A percentile compares a stretch with the other conserved stretches of the same genome.
Conservation (phyloP, 2,113 vertebrate genomes). For the Onychostoma macrolepis region DNA sequence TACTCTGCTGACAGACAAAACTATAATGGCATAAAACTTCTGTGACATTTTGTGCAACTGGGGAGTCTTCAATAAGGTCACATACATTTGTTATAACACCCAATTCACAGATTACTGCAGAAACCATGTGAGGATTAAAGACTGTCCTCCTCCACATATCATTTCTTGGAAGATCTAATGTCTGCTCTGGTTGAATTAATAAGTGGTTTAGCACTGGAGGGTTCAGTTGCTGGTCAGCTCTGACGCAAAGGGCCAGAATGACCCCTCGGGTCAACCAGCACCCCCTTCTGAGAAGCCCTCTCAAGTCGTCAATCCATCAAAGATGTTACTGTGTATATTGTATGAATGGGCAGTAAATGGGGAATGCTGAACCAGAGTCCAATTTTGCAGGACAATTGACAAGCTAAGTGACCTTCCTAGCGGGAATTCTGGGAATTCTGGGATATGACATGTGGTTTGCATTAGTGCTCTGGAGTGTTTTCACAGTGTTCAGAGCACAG, state of each 20-base stretch:
- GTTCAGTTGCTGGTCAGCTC: slow-evolving; percentile 39
- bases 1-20: slow-evolving; percentile 1
- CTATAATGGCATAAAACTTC: background rate
- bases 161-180: slow-evolving; percentile 17
- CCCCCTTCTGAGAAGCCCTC: slow-evolving; percentile 27
- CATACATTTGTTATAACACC: background rate
- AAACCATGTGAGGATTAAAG: background rate
- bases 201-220: slow-evolving; percentile 14
- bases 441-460: slow-evolving; percentile 46
- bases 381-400: slow-evolving; percentile 44
- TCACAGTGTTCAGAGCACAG: background rate
- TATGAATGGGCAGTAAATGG: slow-evolving; percentile 30
- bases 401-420: slow-evolving; percentile 39
- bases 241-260: slow-evolving; percentile 36
- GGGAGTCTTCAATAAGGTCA: slow-evolving; percentile 12
- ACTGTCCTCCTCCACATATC: background rate
- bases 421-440: slow-evolving; percentile 45
- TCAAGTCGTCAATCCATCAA: slow-evolving; percentile 40
- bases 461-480: slow-evolving; percentile 38
- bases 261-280: slow-evolving; percentile 18
- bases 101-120: background rate
- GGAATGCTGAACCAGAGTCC: slow-evolving; percentile 23
- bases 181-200: slow-evolving; percentile 46
- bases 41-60: background rate
- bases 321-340: slow-evolving; percentile 41